Evolutionary conservation across 2,888 invertebrate species (phyloP).

Genomic region (Petrolisthes cinctipes): DNA sequence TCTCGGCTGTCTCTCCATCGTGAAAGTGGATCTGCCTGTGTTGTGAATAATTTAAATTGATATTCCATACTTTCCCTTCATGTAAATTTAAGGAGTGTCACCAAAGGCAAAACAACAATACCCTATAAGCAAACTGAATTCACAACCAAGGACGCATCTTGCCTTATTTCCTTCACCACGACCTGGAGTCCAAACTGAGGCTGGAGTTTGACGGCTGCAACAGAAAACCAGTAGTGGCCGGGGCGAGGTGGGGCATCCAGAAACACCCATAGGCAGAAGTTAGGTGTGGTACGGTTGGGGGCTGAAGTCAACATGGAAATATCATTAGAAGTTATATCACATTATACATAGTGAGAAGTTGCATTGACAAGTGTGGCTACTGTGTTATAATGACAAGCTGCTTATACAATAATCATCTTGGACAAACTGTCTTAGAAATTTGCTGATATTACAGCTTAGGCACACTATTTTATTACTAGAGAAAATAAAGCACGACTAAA

Average conservation of each 20-base stretch:
- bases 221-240: conserved; percentile 52
- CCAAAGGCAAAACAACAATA: too few species aligned
- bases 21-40: conserved; percentile 41
- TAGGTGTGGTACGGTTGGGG: background rate
- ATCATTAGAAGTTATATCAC: background rate
- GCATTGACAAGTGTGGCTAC: too few species aligned
- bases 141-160: background rate
- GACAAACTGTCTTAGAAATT: too few species aligned
- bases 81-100: too few species aligned
- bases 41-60: too few species aligned
- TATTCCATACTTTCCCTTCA: background rate
- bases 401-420: too few species aligned
- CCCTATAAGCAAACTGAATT: too few species aligned
- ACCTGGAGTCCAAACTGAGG: conserved; percentile 50
- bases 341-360: too few species aligned
- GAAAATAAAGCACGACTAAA: too few species aligned
- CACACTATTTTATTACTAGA: too few species aligned
- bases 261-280: conserved; percentile 45
- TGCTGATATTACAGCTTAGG: too few species aligned
- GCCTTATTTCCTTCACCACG: conserved; percentile 34
- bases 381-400: too few species aligned
- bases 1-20: conserved; percentile 36
- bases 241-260: conserved; percentile 41
- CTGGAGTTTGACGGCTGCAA: conserved; percentile 35
- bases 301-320: conserved; percentile 19